Conservation (phyloP, 2,113 vertebrate species). For the Amazona guildingii region DNA sequence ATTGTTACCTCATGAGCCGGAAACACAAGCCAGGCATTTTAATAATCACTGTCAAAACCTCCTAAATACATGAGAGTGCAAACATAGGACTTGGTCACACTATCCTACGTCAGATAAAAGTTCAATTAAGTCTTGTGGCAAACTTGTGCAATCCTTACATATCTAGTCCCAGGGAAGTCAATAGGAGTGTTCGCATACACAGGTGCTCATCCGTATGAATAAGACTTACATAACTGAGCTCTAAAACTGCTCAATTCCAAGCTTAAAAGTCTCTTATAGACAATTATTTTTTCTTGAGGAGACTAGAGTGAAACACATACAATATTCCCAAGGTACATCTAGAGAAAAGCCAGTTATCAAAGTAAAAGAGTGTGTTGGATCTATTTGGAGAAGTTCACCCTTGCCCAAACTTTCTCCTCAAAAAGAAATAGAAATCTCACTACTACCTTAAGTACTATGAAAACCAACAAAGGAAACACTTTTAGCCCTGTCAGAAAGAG, state of each 20-base stretch:
- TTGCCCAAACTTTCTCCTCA: not conserved
- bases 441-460: not conserved
- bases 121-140: slow-evolving; percentile 44
- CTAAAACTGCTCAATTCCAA: not conserved
- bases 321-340: not conserved
- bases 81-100: slow-evolving; percentile 18
- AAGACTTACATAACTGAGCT: not conserved
- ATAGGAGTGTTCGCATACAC: not conserved
- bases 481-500: not conserved
- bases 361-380: rapidly evolving
- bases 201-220: not conserved
- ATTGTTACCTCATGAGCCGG: slow-evolving; percentile 45
- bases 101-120: slow-evolving; percentile 55
- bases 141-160: slow-evolving; percentile 20
- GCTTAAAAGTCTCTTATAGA: not conserved
- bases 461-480: not conserved
- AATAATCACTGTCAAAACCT: slow-evolving; percentile 34
- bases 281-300: not conserved
- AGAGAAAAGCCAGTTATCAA: not conserved
- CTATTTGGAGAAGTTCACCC: not conserved
- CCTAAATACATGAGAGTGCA: slow-evolving; percentile 36
- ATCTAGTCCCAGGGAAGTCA: not conserved
- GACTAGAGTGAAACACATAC: not conserved
- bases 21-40: slow-evolving; percentile 51
- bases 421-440: not conserved